Evolutionary conservation across 2,888 invertebrate species (phyloP).

Genomic region (Tineola bisselliella): DNA sequence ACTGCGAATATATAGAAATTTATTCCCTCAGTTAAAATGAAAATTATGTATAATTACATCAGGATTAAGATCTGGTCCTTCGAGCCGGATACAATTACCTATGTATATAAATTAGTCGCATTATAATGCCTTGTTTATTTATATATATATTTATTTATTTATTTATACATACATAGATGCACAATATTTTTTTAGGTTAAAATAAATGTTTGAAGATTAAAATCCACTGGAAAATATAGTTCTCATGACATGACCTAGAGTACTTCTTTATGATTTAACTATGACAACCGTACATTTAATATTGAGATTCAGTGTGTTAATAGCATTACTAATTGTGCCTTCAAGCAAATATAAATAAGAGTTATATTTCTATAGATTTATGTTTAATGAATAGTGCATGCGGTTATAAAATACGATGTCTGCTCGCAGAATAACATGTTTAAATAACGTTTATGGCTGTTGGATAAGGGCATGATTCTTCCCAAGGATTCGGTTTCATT

Average conservation of each 20-base stretch:
- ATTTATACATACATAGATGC: no score
- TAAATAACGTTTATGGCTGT: background rate
- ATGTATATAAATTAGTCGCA: background rate
- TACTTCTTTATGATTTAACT: background rate
- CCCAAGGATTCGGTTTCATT: background rate
- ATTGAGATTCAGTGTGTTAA: background rate
- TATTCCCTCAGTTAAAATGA: background rate
- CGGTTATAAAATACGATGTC: background rate
- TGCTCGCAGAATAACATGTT: background rate
- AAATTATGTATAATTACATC: background rate
- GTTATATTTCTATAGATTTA: background rate
- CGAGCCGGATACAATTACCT: background rate
- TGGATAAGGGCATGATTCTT: background rate
- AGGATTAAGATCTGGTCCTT: background rate
- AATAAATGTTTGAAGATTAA: no score
- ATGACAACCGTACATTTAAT: slow-evolving; percentile 2
- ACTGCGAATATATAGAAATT: background rate
- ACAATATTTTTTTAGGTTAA: no score
- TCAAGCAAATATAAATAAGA: background rate
- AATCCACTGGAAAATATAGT: no score
- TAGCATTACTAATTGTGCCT: background rate
- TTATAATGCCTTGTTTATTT: no score
- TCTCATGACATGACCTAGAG: background rate
- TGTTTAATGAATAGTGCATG: background rate
- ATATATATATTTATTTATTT: no score